These are phyloP conservation scores for Luperina nickerlii DNA, from an alignment of 2,888 invertebrate species.

Conservation along the genomic window DNA sequence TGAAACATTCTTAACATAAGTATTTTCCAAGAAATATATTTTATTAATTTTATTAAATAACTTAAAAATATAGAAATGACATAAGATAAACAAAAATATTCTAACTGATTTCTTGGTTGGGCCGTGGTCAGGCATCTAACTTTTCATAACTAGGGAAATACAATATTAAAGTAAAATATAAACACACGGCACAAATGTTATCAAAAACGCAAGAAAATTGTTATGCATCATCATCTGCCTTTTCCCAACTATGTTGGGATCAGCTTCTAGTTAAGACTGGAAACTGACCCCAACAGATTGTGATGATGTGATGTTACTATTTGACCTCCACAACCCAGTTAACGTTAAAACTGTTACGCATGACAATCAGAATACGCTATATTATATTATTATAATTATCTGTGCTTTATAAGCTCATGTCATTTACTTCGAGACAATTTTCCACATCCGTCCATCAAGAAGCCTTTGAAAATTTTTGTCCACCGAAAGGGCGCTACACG, in stretches of 20 bases:
- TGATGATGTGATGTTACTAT: not conserved
- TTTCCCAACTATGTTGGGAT: not conserved
- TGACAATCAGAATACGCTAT: not conserved
- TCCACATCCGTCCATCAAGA: conserved; percentile 26
- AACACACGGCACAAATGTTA: not conserved
- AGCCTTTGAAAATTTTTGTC: conserved; percentile 60
- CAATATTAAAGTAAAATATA: not conserved
- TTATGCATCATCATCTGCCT: not conserved
- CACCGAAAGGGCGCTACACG: conserved; percentile 73
- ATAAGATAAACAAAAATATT: not conserved
- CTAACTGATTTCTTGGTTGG: not conserved
- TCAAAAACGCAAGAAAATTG: not conserved
- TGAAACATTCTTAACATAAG: not conserved
- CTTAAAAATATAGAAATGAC: not conserved
- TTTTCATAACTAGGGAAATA: not conserved
- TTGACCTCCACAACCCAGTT: not conserved
- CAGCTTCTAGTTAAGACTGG: not conserved
- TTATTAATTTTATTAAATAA: not conserved
- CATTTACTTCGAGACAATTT: conserved; percentile 11
- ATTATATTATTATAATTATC: not conserved
- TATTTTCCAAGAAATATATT: not conserved
- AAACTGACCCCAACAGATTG: too few species aligned
- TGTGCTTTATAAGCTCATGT: not conserved
- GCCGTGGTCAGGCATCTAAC: not conserved
- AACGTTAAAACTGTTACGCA: not conserved